Base-by-base conservation (phyloP, 2,797 vertebrate species). In the Eulemur coronatus region DNA sequence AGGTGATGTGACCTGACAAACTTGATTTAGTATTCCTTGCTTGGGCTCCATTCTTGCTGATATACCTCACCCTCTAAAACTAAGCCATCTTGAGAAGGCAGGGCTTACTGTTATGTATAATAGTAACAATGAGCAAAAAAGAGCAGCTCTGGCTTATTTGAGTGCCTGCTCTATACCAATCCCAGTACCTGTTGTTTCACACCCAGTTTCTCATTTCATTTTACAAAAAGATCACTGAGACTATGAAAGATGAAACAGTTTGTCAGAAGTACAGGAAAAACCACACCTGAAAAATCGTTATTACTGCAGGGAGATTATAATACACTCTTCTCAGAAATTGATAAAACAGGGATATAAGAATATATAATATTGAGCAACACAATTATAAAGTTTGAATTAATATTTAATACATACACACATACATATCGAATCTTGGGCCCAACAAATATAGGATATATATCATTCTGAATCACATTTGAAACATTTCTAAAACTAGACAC, bases 401-500 rank as follows among this genome's bases (percentile, higher is more conserved):
- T 57, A 80, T 13, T 67, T 73, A 84, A 90, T 57, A 80, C 17
- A 80, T 52, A 46, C 24, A 67, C 11, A 73, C 7, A 67, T 22
- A 69, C 13, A 55, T 35, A 89, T 46, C 52, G n/a, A 85, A 79
- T n/a, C 26, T 33, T 50, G 43, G 11, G 14, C 14, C 15, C 24
- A 13, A 12, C 22, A 33, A 92, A 84, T 78, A 72, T 26, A 86
- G 46, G 5, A 26, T 41, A n/a, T 26, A 59, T n/a, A 72, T 88
- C 50, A 95, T 88, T 88, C 69, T 70, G 55, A 84, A 88, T 48
- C 41, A 80, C 50, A 89, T 85, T 85, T 61, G 65, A 92, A 89
- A 38, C 7, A 48, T 50, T 89, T 91, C 75, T 12, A 93, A 95
- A 89, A 38, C 5, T 79, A 46, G 35, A 46, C 17, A 55, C 7